Percentiles rank a stretch among this genome's conserved stretches.
phyloP scores from a whole-genome alignment of 2,888 invertebrate species.

The Athetis lepigone region DNA sequence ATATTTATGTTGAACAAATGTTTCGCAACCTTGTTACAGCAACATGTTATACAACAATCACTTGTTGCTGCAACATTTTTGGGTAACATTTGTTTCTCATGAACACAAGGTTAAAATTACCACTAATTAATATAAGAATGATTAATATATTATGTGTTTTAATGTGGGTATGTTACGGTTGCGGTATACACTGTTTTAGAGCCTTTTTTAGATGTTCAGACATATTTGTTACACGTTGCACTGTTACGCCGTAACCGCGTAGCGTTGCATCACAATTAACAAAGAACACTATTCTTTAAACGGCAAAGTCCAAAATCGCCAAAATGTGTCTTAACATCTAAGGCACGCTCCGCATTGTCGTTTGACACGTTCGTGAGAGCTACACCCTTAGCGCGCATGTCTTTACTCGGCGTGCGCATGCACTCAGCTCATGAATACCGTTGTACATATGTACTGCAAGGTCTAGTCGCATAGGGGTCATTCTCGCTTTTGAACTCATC shows the following conservation, averaged over 20 bases:
- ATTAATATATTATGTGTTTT: conserved; percentile 31
- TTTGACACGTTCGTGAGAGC: conserved; percentile 39
- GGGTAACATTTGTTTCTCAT: background rate
- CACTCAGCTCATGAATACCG: conserved; percentile 74
- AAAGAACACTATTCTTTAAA: too few relatives aligned
- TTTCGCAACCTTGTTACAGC: conserved; percentile 5
- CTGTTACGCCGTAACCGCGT: conserved; percentile 14
- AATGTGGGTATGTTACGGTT: conserved; percentile 46
- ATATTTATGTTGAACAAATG: conserved; percentile 11
- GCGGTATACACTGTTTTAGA: conserved; percentile 28
- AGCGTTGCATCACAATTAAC: too few relatives aligned
- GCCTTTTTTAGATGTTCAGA: conserved; percentile 15
- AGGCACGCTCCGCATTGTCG: conserved; percentile 29
- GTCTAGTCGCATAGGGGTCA: conserved; percentile 69
- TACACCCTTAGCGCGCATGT: conserved; percentile 52
- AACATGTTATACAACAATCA: background rate
- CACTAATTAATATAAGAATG: conserved; percentile 34
- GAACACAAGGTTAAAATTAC: conserved; percentile 4
- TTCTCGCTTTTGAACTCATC: too few relatives aligned
- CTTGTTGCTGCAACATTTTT: conserved; percentile 7
- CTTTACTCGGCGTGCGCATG: conserved; percentile 71
- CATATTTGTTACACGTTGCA: conserved; percentile 4
- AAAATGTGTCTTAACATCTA: conserved; percentile 30
- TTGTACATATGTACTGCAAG: conserved; percentile 76
- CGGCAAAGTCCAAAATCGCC: background rate